Percentiles rank a stretch among this genome's conserved stretches.
Conservation (phyloP, 2,888 invertebrate genomes). For the Clunio marinus region DNA sequence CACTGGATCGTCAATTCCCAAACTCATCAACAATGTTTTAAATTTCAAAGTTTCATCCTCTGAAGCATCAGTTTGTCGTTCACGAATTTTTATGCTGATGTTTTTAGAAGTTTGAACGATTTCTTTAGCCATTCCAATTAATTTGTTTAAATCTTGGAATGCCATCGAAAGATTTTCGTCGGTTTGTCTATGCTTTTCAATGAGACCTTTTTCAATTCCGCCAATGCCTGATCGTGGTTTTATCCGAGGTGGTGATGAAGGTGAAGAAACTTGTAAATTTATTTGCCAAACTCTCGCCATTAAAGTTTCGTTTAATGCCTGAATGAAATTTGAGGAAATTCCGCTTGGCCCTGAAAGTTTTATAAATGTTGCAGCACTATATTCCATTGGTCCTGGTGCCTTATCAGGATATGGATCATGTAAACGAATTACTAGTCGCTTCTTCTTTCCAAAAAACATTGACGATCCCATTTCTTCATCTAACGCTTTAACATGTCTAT, state of each 20-base stretch:
- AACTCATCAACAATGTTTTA: conserved; percentile 90
- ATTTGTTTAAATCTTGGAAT: conserved; percentile 89
- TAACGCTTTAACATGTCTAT: conserved; percentile 67
- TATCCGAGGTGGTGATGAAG: conserved; percentile 52
- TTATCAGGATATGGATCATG: conserved; percentile 63
- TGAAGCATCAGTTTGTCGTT: conserved; percentile 90
- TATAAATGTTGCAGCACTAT: conserved; percentile 67
- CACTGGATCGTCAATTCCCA: conserved; percentile 97
- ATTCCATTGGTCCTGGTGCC: conserved; percentile 68
- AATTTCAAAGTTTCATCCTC: conserved; percentile 97
- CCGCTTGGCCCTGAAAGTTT: conserved; percentile 86
- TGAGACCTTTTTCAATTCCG: conserved; percentile 89
- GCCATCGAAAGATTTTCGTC: conserved; percentile 88
- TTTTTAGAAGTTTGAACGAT: conserved; percentile 91
- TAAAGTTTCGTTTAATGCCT: conserved; percentile 61
- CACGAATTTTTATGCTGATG: conserved; percentile 88
- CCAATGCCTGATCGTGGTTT: conserved; percentile 84
- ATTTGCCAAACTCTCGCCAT: conserved; percentile 63
- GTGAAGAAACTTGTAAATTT: conserved; percentile 43
- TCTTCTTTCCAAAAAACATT: conserved; percentile 75
- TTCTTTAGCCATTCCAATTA: conserved; percentile 95
- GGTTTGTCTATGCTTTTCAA: conserved; percentile 85
- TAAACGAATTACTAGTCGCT: conserved; percentile 73
- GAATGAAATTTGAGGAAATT: conserved; percentile 61
- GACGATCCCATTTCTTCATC: conserved; percentile 78